phyloP scores from a whole-genome alignment of 2,797 vertebrate species.

The Glyptemys insculpta region DNA sequence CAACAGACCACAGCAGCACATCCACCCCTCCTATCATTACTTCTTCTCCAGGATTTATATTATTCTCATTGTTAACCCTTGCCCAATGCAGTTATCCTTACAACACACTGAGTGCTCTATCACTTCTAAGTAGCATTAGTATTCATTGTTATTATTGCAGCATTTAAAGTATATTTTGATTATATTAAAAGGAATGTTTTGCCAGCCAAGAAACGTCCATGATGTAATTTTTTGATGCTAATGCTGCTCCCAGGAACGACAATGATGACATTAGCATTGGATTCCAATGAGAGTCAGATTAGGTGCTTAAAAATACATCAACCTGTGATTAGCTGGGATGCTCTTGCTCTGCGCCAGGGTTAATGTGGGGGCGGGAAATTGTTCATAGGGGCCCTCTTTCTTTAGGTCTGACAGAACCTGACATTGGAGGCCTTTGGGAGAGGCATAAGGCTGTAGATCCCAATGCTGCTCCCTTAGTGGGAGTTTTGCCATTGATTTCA shows the following conservation, averaged over 20 bases:
- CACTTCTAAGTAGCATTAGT: slow-evolving; percentile 51
- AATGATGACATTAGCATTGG: slow-evolving; percentile 46
- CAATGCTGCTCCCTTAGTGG: not conserved
- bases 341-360: not conserved
- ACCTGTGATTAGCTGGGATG: not conserved
- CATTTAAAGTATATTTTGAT: slow-evolving; percentile 37
- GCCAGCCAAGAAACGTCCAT: slow-evolving; percentile 25
- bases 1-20: slow-evolving; percentile 51
- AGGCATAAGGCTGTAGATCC: not conserved
- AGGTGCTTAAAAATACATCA: not conserved
- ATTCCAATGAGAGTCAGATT: slow-evolving; percentile 49
- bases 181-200: slow-evolving; percentile 49
- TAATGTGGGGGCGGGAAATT: not conserved
- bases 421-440: not conserved
- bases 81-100: slow-evolving; percentile 47
- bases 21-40: slow-evolving; percentile 52
- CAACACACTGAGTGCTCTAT: slow-evolving; percentile 35
- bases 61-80: slow-evolving; percentile 53
- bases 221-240: slow-evolving; percentile 56
- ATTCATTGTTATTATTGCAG: slow-evolving; percentile 63
- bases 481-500: not conserved
- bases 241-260: slow-evolving; percentile 50
- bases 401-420: not conserved
- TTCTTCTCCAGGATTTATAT: slow-evolving; percentile 56
- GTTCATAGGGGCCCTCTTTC: fast-evolving